Conservation (phyloP, 2,797 vertebrate species). For the Xyrichtys novacula region DNA sequence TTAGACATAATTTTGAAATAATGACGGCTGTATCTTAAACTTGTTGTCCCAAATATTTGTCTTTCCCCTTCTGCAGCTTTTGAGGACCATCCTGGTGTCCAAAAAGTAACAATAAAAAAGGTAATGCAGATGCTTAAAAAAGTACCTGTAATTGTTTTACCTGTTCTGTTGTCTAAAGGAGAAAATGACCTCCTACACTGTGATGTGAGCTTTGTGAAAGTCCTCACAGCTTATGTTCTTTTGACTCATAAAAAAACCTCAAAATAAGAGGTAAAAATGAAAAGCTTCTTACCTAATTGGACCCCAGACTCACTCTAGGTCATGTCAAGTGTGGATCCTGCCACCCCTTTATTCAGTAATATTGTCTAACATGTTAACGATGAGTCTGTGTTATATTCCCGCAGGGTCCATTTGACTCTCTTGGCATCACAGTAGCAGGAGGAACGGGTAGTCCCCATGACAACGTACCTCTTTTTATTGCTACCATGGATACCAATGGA, state of each 20-base stretch:
- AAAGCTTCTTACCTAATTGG: background rate
- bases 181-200: background rate
- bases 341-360: conserved; percentile 3
- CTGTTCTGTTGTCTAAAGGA: too few relatives aligned
- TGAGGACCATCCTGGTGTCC: conserved; percentile 45
- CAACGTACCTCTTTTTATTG: conserved; percentile 92
- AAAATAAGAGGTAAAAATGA: background rate
- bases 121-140: conserved; percentile 36
- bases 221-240: background rate
- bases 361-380: conserved; percentile 26
- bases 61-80: conserved; percentile 38
- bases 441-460: conserved; percentile 91
- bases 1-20: background rate
- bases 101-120: conserved; percentile 72
- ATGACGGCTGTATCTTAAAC: background rate
- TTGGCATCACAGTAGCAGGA: conserved; percentile 91
- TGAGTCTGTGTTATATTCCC: conserved; percentile 37
- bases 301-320: background rate
- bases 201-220: background rate
- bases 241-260: background rate
- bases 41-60: background rate
- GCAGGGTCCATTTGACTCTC: conserved; percentile 87
- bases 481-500: conserved; percentile 92
- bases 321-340: conserved; percentile 17
- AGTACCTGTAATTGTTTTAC: background rate